Conservation (phyloP, 2,113 vertebrate species). For the Triplophysa dalaica region DNA sequence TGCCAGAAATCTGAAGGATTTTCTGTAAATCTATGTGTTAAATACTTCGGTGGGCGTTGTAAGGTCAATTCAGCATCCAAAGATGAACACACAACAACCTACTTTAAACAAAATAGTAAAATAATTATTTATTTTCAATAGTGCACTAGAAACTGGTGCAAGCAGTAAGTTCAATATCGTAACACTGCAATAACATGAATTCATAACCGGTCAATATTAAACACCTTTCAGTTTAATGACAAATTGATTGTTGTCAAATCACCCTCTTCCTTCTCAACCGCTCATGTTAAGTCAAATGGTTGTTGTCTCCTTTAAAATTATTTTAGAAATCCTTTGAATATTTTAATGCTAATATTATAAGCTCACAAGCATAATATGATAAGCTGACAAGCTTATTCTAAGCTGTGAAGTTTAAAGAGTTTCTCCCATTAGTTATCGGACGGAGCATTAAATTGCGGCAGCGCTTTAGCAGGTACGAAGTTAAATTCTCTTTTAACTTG, state of each 20-base stretch:
- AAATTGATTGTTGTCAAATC: slow-evolving; percentile 22
- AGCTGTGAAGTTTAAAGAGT: slow-evolving; percentile 81
- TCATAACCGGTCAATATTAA: slow-evolving; percentile 15
- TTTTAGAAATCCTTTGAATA: slow-evolving; percentile 68
- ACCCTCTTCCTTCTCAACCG: slow-evolving; percentile 18
- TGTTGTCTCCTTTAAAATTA: slow-evolving; percentile 77
- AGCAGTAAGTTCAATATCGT: not conserved
- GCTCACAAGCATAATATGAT: slow-evolving; percentile 84
- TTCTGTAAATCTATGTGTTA: too few relatives aligned
- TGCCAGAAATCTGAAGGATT: not conserved
- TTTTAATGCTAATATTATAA: slow-evolving; percentile 85
- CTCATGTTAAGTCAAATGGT: slow-evolving; percentile 68
- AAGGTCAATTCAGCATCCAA: too few relatives aligned
- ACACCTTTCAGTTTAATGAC: slow-evolving; percentile 10
- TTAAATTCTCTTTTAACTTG: slow-evolving; percentile 73
- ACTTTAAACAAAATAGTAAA: not conserved
- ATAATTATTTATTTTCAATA: slow-evolving; percentile 19
- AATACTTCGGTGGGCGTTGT: too few relatives aligned
- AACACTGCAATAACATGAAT: slow-evolving; percentile 23
- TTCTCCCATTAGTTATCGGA: slow-evolving; percentile 79
- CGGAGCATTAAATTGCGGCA: slow-evolving; percentile 75
- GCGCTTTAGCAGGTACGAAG: slow-evolving; percentile 73
- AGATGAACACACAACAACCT: too few relatives aligned
- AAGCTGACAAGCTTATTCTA: slow-evolving; percentile 85
- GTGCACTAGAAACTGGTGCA: not conserved